These are phyloP conservation scores for Orycteropus afer DNA, from an alignment of 2,113 vertebrate species.

Conservation along the genomic window DNA sequence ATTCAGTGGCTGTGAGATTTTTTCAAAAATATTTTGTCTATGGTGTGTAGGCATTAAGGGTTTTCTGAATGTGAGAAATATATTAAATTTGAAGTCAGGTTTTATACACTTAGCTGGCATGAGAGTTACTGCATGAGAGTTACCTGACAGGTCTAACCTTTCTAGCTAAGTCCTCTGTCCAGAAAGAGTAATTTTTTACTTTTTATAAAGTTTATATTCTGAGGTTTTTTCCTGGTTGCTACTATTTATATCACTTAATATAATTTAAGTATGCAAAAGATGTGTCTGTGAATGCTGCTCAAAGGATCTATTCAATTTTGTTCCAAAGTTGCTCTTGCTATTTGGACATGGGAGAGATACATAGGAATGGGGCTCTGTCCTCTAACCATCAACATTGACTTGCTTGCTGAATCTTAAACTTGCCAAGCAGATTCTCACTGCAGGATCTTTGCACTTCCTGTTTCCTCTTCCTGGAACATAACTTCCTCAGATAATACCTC, in stretches of 20 bases:
- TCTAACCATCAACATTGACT: fast-evolving
- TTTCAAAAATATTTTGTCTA: not conserved
- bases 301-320: not conserved
- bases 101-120: too few relatives aligned
- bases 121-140: not conserved
- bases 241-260: not conserved
- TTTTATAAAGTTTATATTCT: too few relatives aligned
- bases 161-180: not conserved
- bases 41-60: not conserved
- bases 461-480: not conserved
- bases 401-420: not conserved
- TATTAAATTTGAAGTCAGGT: not conserved
- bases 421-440: not conserved
- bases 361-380: not conserved
- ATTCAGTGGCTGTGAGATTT: too few relatives aligned
- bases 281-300: not conserved
- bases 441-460: fast-evolving
- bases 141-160: not conserved
- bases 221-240: not conserved
- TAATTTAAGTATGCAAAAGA: not conserved
- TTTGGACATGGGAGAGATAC: not conserved
- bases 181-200: not conserved
- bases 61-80: not conserved
- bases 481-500: not conserved
- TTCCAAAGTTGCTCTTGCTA: not conserved